Evolutionary conservation across 2,113 vertebrate genomes (phyloP).

Genomic region (Ctenomys sociabilis): DNA sequence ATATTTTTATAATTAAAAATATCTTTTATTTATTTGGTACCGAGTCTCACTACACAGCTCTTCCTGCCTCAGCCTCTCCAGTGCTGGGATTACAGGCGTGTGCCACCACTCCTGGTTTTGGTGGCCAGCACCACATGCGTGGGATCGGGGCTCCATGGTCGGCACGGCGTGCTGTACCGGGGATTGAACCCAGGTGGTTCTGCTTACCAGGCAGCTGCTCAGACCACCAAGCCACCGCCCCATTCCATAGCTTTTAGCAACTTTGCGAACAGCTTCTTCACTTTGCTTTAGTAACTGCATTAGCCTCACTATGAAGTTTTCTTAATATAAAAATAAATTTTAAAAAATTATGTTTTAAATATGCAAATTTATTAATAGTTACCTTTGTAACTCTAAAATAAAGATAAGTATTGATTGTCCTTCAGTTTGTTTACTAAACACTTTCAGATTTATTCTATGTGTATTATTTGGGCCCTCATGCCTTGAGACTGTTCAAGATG

Average conservation of each 20-base stretch:
- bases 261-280: neutral
- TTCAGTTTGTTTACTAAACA: constrained; percentile 12
- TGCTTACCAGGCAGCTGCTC: too few relatives aligned
- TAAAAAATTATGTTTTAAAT: constrained; percentile 39
- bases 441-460: neutral
- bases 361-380: neutral
- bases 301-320: neutral
- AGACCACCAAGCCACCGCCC: too few relatives aligned
- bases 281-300: neutral
- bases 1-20: too few relatives aligned
- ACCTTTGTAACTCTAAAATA: neutral
- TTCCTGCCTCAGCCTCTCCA: too few relatives aligned
- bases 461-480: neutral
- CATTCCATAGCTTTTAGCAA: neutral
- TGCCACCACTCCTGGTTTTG: too few relatives aligned
- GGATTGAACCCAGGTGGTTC: too few relatives aligned
- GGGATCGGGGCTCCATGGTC: too few relatives aligned
- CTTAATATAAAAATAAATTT: constrained; percentile 7
- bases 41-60: too few relatives aligned
- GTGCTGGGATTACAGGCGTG: too few relatives aligned
- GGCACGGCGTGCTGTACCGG: too few relatives aligned
- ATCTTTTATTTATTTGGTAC: too few relatives aligned
- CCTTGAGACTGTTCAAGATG: neutral
- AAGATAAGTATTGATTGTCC: neutral
- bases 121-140: too few relatives aligned